These are phyloP conservation scores for Plectropomus leopardus DNA, from an alignment of 2,113 vertebrate genomes.

Conservation along the genomic window DNA sequence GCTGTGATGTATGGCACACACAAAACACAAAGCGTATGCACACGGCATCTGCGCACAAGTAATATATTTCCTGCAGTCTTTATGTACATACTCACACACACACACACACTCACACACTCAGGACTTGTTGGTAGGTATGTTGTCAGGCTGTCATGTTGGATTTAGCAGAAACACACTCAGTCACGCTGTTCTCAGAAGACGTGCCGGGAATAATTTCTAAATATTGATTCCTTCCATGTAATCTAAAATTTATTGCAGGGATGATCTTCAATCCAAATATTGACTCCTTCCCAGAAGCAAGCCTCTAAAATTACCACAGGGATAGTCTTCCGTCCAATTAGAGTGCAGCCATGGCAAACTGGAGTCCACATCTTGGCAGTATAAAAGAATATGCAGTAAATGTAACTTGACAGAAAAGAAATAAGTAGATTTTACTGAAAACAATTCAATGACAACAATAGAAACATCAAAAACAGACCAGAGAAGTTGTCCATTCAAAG, in stretches of 20 bases:
- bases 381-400: constrained; percentile 2
- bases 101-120: constrained; percentile 21
- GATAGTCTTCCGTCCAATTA: constrained; percentile 42
- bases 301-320: constrained; percentile 33
- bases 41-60: background rate
- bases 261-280: constrained; percentile 61
- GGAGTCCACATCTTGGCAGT: constrained; percentile 13
- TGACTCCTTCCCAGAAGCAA: constrained; percentile 38
- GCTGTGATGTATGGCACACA: background rate
- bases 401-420: constrained; percentile 1
- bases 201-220: constrained; percentile 41
- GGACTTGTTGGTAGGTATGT: background rate
- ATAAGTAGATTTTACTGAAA: background rate
- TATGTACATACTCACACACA: background rate
- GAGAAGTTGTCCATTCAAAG: constrained; percentile 2
- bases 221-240: constrained; percentile 48
- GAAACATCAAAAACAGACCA: background rate
- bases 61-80: background rate
- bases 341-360: constrained; percentile 4
- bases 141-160: constrained; percentile 16
- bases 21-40: background rate
- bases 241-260: constrained; percentile 53
- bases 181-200: constrained; percentile 22
- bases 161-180: constrained; percentile 30
- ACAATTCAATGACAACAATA: background rate